Evolutionary conservation across 1,140 invertebrate species (phyloP).

Genomic region (Tetraneura akinire): DNA sequence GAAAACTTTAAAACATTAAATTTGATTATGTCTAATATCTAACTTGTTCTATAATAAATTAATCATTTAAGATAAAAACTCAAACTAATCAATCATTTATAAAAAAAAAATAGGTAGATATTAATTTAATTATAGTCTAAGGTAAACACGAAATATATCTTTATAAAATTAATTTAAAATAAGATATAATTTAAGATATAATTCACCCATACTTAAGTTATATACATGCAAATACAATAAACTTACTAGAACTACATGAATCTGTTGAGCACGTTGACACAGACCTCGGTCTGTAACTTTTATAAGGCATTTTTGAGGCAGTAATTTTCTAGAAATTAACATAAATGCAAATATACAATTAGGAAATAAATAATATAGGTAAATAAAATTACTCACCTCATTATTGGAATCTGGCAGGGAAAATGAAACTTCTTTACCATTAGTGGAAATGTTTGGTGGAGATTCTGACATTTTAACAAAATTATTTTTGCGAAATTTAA

Average conservation of each 20-base stretch:
- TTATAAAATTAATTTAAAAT: too few relatives aligned
- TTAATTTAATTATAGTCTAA: too few relatives aligned
- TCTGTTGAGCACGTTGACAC: constrained; percentile 38
- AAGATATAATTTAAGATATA: too few relatives aligned
- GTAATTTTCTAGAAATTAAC: constrained; percentile 27
- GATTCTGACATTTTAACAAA: too few relatives aligned
- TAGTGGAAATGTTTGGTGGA: background rate
- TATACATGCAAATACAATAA: background rate
- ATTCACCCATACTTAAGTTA: too few relatives aligned
- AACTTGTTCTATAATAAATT: too few relatives aligned
- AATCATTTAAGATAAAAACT: too few relatives aligned
- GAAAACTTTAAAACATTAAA: too few relatives aligned
- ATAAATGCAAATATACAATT: background rate
- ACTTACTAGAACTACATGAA: constrained; percentile 17
- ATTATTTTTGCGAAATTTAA: background rate
- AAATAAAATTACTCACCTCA: background rate
- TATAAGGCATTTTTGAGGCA: constrained; percentile 29
- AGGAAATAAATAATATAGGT: background rate
- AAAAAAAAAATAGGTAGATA: too few relatives aligned
- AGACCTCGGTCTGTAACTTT: constrained; percentile 27
- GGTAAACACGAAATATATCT: too few relatives aligned
- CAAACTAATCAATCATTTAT: too few relatives aligned
- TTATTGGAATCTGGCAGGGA: background rate
- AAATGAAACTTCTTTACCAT: constrained; percentile 23
- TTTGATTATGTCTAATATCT: too few relatives aligned